Evolutionary conservation across 2,888 invertebrate genomes (phyloP), one percentile per base, ranked within the genome.

Genomic region (Diploptera punctata): DNA sequence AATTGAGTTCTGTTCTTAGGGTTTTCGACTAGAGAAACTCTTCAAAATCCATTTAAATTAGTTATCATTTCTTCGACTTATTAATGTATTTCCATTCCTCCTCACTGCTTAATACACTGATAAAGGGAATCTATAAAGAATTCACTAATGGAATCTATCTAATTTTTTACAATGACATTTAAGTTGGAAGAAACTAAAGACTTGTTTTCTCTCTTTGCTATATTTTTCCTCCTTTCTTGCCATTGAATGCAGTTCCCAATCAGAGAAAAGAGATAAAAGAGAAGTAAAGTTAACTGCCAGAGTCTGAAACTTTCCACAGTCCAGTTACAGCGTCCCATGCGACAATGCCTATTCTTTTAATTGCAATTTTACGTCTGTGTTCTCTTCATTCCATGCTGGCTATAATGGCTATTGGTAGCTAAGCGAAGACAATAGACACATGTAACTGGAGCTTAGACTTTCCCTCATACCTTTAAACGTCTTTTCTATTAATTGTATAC

Each of bases 151-250:
- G 13, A 52, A 57, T 57, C 31, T 29, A 57, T 57, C 31, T 29
- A 57, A 57, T 57, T 57, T 57, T 29, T n/a, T 57, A n/a, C 57
- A 57, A 57, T 57, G 18, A 29, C 57, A 29, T n/a, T n/a, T 57
- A 29, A 57, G 57, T 57, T 57, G 16, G 16, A 13, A 24, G n/a
- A n/a, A 57, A 24, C n/a, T 57, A n/a, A 29, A 57, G 29, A 29
- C n/a, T n/a, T 29, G 21, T 21, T 57, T 26, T 26, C 57, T 29
- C 57, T 57, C 57, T 2, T n/a, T 7, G 24, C 3, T 5, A 24
- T 7, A 21, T 13, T 26, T 21, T 2, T 26, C 24, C 26, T 26
- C 54, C 13, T 7, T 54, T 16, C 57, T 29, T 24, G 21, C 26
- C 29, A 24, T 13, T 7, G 26, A 54, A 26, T 54, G 57, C 16